phyloP scores from a whole-genome alignment of 35 echinoderm and acorn worm genomes.

The Acanthaster planci region DNA sequence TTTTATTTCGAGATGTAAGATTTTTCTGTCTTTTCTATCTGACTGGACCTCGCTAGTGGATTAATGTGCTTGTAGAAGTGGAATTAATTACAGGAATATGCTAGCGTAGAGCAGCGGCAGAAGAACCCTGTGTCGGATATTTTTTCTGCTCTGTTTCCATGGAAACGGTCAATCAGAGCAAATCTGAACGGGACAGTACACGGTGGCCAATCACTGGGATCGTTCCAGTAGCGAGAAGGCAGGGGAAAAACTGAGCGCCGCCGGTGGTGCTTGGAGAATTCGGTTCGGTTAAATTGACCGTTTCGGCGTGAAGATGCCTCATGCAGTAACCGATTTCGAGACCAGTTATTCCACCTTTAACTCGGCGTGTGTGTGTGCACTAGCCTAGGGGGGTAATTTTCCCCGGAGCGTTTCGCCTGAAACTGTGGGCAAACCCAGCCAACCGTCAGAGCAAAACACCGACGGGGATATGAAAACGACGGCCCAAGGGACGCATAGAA shows the following conservation, averaged over 20 bases:
- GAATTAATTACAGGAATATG: constrained; percentile 16
- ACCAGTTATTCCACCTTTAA: background rate
- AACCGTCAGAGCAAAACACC: constrained; percentile 10
- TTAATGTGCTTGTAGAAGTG: background rate
- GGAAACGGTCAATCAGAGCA: constrained; percentile 12
- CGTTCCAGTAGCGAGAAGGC: no score
- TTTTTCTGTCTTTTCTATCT: background rate
- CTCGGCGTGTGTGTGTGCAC: background rate
- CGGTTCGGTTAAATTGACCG: background rate
- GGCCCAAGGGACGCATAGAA: background rate
- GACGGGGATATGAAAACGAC: background rate
- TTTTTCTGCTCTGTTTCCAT: constrained; percentile 1
- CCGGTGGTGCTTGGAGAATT: background rate
- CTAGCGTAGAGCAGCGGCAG: background rate
- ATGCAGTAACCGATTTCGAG: constrained; percentile 28
- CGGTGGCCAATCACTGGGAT: background rate
- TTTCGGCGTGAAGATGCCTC: background rate
- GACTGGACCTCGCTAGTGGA: background rate
- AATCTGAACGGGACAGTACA: background rate
- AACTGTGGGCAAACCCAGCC: background rate
- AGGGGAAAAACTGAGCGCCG: no score
- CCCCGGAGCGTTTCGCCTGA: background rate
- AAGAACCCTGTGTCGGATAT: background rate
- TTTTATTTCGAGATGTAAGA: background rate
- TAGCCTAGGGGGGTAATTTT: background rate